Base-by-base conservation (phyloP, 2,888 invertebrate species). In the Troglohyphantes excavatus region DNA sequence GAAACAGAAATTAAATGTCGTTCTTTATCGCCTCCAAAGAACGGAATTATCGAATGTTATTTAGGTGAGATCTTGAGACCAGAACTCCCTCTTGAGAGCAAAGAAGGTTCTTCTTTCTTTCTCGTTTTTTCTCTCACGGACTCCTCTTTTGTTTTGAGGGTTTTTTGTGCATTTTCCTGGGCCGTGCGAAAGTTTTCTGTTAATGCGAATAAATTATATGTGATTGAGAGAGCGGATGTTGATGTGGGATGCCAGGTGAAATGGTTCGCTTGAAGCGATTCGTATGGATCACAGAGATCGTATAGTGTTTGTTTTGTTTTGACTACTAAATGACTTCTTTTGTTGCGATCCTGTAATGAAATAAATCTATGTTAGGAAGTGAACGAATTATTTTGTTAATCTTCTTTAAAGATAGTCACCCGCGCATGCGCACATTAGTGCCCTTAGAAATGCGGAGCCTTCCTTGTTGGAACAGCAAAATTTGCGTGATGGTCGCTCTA, bases 1-100 rank as follows among this genome's bases (percentile, higher is more conserved):
- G 26, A 72, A 26, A 72, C 26, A 17, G 46, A 72, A 53, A 72
- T 72, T 53, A 72, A 46, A 53, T 53, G 53, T 53, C 13, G n/a
- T n/a, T 53, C 53, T 53, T 53, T 53, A 17, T n/a, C 53, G 17
- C 17, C n/a, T 13, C 5, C 2, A 53, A n/a, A 53, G 2, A 53
- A 53, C 5, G n/a, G 53, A 53, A 6, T 53, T n/a, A 53, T n/a
- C 13, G 53, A 11, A 2, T 53, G 17, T n/a, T 53, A 53, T 53
- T n/a, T 53, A 53, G 53, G 13, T n/a, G 9, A 53, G 17, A 53
- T 5, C 53, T 17, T 53, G 5, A 17, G 53, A 53, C 9, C 5
- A 9, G 17, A 53, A 53, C 17, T n/a, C n/a, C 53, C 5, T 5
- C 53, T 13, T 33, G 3, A 53, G 13, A 53, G 17, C 5, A 53